Evolutionary conservation across 2,797 vertebrate genomes (phyloP).

Genomic region (Bovichtus diacanthus): DNA sequence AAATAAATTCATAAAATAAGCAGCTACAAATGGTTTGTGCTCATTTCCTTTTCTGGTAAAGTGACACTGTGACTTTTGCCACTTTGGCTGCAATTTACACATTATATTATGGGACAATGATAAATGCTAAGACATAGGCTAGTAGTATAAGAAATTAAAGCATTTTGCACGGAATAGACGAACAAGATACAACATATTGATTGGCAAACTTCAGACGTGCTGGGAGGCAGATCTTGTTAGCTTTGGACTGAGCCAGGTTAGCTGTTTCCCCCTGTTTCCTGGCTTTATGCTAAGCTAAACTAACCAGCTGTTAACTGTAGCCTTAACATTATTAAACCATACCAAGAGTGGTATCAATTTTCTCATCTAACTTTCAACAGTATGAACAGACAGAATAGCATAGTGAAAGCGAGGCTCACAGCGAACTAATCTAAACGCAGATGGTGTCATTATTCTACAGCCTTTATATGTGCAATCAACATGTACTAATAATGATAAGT

Average conservation of each 20-base stretch:
- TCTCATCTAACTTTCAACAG: background rate
- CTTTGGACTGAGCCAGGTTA: background rate
- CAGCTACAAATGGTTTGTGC: conserved; percentile 46
- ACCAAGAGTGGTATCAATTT: background rate
- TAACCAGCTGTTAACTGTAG: background rate
- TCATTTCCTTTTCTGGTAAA: conserved; percentile 13
- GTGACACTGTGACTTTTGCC: background rate
- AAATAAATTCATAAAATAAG: conserved; percentile 95
- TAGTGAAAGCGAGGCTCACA: no score
- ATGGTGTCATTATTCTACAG: no score
- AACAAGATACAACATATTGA: background rate
- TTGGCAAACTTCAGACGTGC: background rate
- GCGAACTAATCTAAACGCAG: no score
- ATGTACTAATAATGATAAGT: no score
- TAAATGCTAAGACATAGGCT: background rate
- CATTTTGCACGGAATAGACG: background rate
- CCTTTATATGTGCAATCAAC: no score
- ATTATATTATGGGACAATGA: background rate
- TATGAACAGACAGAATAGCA: background rate
- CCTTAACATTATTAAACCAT: background rate
- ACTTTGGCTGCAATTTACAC: background rate
- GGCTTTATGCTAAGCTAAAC: background rate
- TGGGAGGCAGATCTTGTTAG: background rate
- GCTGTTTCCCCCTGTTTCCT: background rate
- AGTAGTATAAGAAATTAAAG: background rate